A percentile compares a stretch with the other conserved stretches of the same genome.
Conservation (phyloP, 2,113 vertebrate genomes). For the Ailurus styani region DNA sequence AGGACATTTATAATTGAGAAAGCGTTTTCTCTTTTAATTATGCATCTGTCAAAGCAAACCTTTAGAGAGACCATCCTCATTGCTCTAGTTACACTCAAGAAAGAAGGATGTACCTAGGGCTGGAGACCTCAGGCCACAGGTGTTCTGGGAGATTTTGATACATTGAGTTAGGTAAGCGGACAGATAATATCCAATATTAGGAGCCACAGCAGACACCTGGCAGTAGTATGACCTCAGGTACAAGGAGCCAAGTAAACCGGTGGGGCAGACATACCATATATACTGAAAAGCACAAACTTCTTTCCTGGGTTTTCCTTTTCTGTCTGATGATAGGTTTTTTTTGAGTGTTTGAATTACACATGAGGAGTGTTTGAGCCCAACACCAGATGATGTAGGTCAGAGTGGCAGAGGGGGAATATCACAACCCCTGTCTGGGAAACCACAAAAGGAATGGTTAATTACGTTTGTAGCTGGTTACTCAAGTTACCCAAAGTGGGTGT, state of each 20-base stretch:
- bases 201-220: accelerated
- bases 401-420: neutral
- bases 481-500: neutral
- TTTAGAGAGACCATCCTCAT: neutral
- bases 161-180: neutral
- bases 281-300: neutral
- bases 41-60: neutral
- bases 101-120: neutral
- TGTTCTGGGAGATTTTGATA: neutral
- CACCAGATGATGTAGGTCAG: neutral
- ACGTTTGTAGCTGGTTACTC: neutral
- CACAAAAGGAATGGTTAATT: neutral
- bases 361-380: neutral
- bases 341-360: neutral
- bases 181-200: neutral
- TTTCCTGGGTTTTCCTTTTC: neutral
- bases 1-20: neutral
- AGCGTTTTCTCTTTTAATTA: neutral
- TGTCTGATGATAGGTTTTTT: neutral
- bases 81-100: neutral
- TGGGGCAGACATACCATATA: neutral
- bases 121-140: accelerated
- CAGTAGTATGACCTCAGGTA: neutral
- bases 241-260: neutral
- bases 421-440: neutral